Percentiles rank a stretch among this genome's conserved stretches.
phyloP scores from a whole-genome alignment of 2,888 invertebrate genomes.

The Unio delphinus region DNA sequence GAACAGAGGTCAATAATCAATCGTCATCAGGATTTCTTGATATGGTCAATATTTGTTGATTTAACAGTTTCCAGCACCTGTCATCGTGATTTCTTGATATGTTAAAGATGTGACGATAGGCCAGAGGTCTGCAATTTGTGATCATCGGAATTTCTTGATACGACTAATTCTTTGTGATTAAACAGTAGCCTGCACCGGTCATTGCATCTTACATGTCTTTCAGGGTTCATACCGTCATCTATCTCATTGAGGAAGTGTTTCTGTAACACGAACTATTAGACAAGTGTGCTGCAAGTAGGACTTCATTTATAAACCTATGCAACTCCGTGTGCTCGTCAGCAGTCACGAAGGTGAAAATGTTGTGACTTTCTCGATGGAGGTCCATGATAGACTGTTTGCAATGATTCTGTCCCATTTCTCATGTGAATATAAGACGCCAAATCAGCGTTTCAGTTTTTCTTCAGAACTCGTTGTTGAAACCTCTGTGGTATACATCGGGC shows the following conservation, averaged over 20 bases:
- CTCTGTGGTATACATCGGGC: conserved; percentile 48
- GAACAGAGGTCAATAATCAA: too few species aligned
- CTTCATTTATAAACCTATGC: conserved; percentile 28
- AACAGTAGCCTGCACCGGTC: conserved; percentile 46
- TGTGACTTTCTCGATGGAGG: conserved; percentile 36
- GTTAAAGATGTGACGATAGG: too few species aligned
- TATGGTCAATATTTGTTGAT: too few species aligned
- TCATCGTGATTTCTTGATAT: too few species aligned
- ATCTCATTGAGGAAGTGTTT: conserved; percentile 1
- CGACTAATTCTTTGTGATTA: conserved; percentile 4
- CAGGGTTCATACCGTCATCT: conserved; percentile 2
- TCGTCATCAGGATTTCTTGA: too few species aligned
- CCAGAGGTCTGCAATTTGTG: too few species aligned
- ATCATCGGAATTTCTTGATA: too few species aligned
- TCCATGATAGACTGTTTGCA: conserved; percentile 43
- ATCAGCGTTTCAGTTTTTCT: conserved; percentile 32
- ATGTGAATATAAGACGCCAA: conserved; percentile 44
- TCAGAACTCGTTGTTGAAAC: conserved; percentile 48
- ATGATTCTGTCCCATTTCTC: conserved; percentile 55
- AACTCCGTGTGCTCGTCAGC: conserved; percentile 33
- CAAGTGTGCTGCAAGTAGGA: conserved; percentile 44
- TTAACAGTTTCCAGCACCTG: too few species aligned
- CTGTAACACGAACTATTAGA: conserved; percentile 25
- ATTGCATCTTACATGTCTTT: conserved; percentile 26
- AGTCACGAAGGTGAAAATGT: conserved; percentile 39